Base-by-base conservation (phyloP, 2,888 invertebrate genomes). In the Cerceris rybyensis region DNA sequence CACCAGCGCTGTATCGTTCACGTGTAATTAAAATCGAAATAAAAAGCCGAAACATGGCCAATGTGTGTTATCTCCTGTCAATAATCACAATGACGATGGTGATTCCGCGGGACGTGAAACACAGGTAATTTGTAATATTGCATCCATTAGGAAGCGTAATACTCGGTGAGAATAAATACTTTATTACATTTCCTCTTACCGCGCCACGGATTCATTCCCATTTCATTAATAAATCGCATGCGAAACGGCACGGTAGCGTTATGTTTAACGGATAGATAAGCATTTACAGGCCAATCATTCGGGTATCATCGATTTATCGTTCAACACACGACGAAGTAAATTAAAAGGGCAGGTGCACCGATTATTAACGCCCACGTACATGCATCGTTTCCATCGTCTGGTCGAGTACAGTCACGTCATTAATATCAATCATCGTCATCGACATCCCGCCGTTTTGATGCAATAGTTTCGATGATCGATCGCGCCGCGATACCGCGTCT, bases 211-310 rank as follows among this genome's bases (percentile, higher is more conserved):
- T 52, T 52, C 14, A 52, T 52, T 52, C 14, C n/a, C 14, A 42
- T 52, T 69, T 17, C 66, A 70, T 72, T 74, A 74, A 83, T 69
- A 80, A 73, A 71, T 72, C 46, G 66, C 50, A 66, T 67, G 70
- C 74, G 66, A 68, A 70, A 70, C 50, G 16, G 55, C 58, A 57
- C 61, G 63, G 69, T 76, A 74, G 71, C 80, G 78, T 77, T 78
- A 78, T 82, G 86, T 79, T 87, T 83, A 85, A 87, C 83, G 85
- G 80, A 70, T 70, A 80, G 87, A 88, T 88, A 86, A 85, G 85
- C 87, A 85, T 87, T 87, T 85, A 81, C 86, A 82, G 77, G 83
- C 75, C 82, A 85, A 88, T 88, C 86, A 81, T 83, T 87, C 81
- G 82, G 52, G 78, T 81, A 87, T 88, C 86, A 86, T 83, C 85